Base-by-base conservation (phyloP, 2,888 invertebrate genomes). In the Meiosimyza platycephala region DNA sequence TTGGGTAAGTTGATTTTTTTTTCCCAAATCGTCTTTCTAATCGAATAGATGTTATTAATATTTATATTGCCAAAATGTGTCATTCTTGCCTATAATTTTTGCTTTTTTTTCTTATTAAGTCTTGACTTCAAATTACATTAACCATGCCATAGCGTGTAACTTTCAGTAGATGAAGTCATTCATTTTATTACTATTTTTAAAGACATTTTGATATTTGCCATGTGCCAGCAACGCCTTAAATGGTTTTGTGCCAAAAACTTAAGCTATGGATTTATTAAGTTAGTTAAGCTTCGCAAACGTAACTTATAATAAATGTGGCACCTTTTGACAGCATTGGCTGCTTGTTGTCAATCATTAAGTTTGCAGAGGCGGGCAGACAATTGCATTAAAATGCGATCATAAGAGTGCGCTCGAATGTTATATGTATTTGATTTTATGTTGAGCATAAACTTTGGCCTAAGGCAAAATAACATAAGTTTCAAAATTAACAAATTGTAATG, bases 1-100 rank as follows among this genome's bases (percentile, higher is more conserved):
- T 90, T 96, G 80, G 95, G 92, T 93, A 87, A 89, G 89, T 22
- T 22, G 2, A 1, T 22, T 22, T 22, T 22, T 22, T 22, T 22
- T 22, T n/a, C n/a, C n/a, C 22, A 22, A 22, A 22, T 1, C 22
- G 22, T 82, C 11, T 4, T 48, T n/a, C n/a, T 52, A 16, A 16
- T 7, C 6, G 52, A 4, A 18, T 57, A 18, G 18, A 33, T 18
- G 22, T 16, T 22, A 6, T 55, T 7, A 55, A 54, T 6, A 54
- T 16, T 18, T n/a, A 16, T 2, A 3, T 22, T n/a, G 6, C 7
- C 16, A 55, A 18, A n/a, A n/a, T n/a, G n/a, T n/a, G n/a, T n/a
- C n/a, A n/a, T n/a, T n/a, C n/a, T n/a, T n/a, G n/a, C n/a, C n/a
- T n/a, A n/a, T n/a, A n/a, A n/a, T n/a, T n/a, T n/a, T n/a, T n/a